Base-by-base conservation (phyloP, 2,888 invertebrate species). In the Anagyrus pseudococci region DNA sequence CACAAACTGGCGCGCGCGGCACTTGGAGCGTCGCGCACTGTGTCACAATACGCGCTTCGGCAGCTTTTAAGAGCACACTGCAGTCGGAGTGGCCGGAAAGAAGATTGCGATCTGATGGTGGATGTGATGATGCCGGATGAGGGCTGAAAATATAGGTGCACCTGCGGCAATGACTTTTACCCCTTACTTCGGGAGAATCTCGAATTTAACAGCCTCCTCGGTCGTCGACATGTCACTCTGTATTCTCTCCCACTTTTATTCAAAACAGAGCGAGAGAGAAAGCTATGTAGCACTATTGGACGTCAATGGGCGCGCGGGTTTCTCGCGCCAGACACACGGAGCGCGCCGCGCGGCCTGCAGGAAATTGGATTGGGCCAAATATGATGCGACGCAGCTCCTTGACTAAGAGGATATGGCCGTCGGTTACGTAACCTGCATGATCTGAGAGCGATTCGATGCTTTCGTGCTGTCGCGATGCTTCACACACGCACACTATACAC, bases 291-390 rank as follows among this genome's bases (percentile, higher is more conserved):
- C n/a, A n/a, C n/a, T n/a, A n/a, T n/a, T n/a, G n/a, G 10, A 29
- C 10, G 29, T 29, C 40, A 41, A 41, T 41, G 40, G 15, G 0
- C 33, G 13, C 33, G 33, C 33, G 33, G 7, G 33, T 8, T 6
- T 33, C 7, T 8, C 33, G 33, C 6, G 33, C 13, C 33, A 13
- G 33, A 4, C 13, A 49, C 17, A 63, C 44, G 17, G 46, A 48
- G 19, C 41, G 20, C 17, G 15, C 1, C 6, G 2, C 3, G 1
- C 57, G 19, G 13, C 19, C 29, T 22, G 10, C 15, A 7, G 62
- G 56, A 58, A 58, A 66, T 66, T 62, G 62, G 58, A 58, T 66
- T 62, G 62, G 19, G 33, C 58, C 50, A 62, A 66, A 62, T 66
- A 55, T 66, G 43, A 57, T 33, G 23, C 8, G 33, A 17, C 33